Evolutionary conservation across 2,888 invertebrate species (phyloP), one percentile per base, ranked within the genome.

Genomic region (Portevinia maculata): DNA sequence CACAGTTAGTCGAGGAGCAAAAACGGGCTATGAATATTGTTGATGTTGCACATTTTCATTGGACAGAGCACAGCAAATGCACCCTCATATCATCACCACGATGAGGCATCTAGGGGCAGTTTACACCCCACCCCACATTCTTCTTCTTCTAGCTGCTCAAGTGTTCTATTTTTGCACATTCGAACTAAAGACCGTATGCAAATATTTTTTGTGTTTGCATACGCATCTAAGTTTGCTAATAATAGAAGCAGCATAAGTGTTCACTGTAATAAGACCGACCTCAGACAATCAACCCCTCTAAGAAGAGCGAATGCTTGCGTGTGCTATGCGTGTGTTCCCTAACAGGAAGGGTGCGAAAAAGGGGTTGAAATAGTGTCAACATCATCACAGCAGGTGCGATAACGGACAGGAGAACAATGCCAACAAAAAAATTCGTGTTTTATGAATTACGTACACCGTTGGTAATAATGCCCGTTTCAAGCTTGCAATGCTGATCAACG

Each of bases 361-460:
- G 41, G 69, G 79, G 79, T 62, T 75, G 48, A 17, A 74, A 78
- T 74, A 74, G 74, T 79, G 79, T 74, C 67, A 79, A 69, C 34
- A 81, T 34, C 21, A 9, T 62, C 48, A 11, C 52, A 75, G 64
- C 69, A 81, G 79, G 75, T 81, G 70, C 64, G 30, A 73, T 5
- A 9, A 30, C 32, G 17, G 21, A 8, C 46, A 64, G 53, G n/a
- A 28, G 13, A 11, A 37, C n/a, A 32, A 62, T 32, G 17, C n/a
- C n/a, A n/a, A n/a, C 9, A 39, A 57, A 64, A 57, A 37, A 37
- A 37, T 39, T 19, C 37, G 28, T 30, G 30, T 34, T n/a, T 41
- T 46, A 37, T 28, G 6, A 13, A 34, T n/a, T n/a, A n/a, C n/a
- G n/a, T n/a, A n/a, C n/a, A n/a, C n/a, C n/a, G n/a, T n/a, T n/a